Conservation (phyloP, 2,888 invertebrate genomes). For the Caenorhabditis wallacei region DNA sequence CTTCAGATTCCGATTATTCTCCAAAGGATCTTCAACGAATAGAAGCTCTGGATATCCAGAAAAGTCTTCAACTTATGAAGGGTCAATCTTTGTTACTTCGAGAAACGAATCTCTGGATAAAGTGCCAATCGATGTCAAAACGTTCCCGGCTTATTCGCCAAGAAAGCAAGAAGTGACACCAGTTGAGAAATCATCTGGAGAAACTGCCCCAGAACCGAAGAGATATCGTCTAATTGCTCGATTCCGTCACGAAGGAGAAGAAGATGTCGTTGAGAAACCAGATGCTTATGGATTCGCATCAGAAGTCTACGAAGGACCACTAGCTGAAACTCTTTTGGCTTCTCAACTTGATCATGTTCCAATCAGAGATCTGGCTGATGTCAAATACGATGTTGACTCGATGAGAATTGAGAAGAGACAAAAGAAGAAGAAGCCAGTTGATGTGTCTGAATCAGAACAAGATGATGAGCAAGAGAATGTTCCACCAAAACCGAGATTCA, state of each 20-base stretch:
- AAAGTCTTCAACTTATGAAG: conserved; percentile 29
- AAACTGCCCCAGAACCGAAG: conserved; percentile 25
- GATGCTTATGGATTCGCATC: conserved; percentile 45
- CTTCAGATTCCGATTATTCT: conserved; percentile 41
- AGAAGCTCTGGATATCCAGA: conserved; percentile 7
- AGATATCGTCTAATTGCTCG: conserved; percentile 47
- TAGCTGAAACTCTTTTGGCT: conserved; percentile 22
- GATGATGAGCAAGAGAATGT: conserved; percentile 33
- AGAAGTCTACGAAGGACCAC: conserved; percentile 36
- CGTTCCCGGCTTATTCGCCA: conserved; percentile 40
- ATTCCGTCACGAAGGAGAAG: conserved; percentile 64
- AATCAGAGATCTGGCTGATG: conserved; percentile 37
- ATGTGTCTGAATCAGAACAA: conserved; percentile 25
- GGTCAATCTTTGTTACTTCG: conserved; percentile 49
- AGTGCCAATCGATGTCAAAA: conserved; percentile 39
- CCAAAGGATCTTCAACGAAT: not conserved
- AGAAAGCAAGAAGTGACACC: conserved; percentile 2
- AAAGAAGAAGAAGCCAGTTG: conserved; percentile 12
- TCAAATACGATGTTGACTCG: conserved; percentile 66
- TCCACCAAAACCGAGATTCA: conserved; percentile 37
- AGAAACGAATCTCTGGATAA: conserved; percentile 49
- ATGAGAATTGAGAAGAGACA: conserved; percentile 24
- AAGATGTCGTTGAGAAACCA: conserved; percentile 64
- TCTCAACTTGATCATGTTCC: conserved; percentile 45
- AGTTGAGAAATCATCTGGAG: not conserved